These are phyloP conservation scores for Mormyrus proboscirostris DNA, from an alignment of 2,797 vertebrate genomes.

Conservation along the genomic window DNA sequence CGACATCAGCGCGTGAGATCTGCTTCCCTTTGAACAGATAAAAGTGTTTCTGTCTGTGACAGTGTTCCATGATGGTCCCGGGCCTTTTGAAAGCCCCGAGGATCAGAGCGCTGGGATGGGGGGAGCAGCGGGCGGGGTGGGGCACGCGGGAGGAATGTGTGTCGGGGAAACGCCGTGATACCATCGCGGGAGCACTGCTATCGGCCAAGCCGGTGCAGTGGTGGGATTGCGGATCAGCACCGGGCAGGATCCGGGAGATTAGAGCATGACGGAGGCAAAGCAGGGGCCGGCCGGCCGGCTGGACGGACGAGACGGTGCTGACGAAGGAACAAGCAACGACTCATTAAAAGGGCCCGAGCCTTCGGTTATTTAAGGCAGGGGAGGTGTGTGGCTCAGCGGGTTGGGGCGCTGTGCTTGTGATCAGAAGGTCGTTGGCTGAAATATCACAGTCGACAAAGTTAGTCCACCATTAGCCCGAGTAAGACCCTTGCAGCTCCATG, in stretches of 20 bases:
- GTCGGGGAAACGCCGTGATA: constrained; percentile 46
- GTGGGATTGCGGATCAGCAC: constrained; percentile 42
- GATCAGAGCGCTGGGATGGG: constrained; percentile 7
- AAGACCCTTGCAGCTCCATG: not conserved
- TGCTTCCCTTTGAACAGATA: constrained; percentile 26
- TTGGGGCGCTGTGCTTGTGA: not conserved
- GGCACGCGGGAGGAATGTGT: constrained; percentile 34
- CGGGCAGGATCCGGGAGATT: constrained; percentile 39
- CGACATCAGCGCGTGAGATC: constrained; percentile 53
- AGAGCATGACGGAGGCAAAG: constrained; percentile 35
- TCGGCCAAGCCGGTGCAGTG: constrained; percentile 42
- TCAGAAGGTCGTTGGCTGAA: not conserved
- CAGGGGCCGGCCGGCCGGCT: not conserved
- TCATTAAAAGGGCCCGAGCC: not conserved
- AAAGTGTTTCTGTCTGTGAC: constrained; percentile 47
- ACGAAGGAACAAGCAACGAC: not conserved
- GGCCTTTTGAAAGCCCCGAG: constrained; percentile 34
- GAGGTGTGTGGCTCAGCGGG: not conserved
- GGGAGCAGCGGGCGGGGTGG: constrained; percentile 12
- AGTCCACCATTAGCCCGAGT: not conserved
- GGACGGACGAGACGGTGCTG: constrained; percentile 24
- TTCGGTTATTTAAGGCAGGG: not conserved
- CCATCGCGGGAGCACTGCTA: constrained; percentile 40
- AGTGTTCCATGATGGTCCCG: constrained; percentile 33
- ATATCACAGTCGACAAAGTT: not conserved